These are phyloP conservation scores for Drosophila merina DNA, from an alignment of 2,888 invertebrate genomes.

Conservation along the genomic window DNA sequence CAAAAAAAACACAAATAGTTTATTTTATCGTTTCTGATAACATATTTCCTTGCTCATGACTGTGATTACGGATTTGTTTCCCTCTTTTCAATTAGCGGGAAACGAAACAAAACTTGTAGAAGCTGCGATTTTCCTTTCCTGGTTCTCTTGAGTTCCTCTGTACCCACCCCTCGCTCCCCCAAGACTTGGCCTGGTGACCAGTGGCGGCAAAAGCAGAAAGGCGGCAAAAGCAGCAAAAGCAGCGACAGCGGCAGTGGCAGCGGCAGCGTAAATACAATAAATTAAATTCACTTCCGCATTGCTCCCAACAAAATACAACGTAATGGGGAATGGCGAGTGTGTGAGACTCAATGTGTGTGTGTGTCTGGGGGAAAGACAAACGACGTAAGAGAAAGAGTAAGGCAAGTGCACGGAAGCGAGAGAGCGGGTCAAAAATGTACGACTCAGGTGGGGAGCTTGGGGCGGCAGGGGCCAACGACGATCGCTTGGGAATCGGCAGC, in stretches of 20 bases:
- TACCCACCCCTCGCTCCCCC: conserved; percentile 10
- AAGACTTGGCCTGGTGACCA: conserved; percentile 52
- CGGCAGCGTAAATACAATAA: conserved; percentile 79
- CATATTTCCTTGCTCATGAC: conserved; percentile 13
- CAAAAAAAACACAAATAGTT: background rate
- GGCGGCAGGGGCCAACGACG: conserved; percentile 38
- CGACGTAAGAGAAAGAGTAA: conserved; percentile 63
- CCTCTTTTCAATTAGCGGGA: conserved; percentile 69
- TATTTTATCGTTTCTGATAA: background rate
- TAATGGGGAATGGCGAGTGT: conserved; percentile 26
- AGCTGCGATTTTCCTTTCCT: conserved; percentile 70
- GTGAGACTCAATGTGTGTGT: conserved; percentile 24
- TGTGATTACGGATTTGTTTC: conserved; percentile 31
- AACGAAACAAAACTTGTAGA: conserved; percentile 58
- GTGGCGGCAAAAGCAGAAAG: conserved; percentile 52
- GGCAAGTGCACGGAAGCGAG: conserved; percentile 65
- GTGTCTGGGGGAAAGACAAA: conserved; percentile 57
- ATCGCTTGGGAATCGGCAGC: conserved; percentile 67
- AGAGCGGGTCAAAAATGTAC: conserved; percentile 41
- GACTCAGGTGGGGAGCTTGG: conserved; percentile 24
- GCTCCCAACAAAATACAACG: conserved; percentile 81
- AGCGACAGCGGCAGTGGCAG: conserved; percentile 44
- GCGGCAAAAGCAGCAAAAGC: conserved; percentile 41
- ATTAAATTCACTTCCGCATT: conserved; percentile 85
- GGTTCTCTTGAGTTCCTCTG: conserved; percentile 50